Evolutionary conservation across 2,888 invertebrate genomes (phyloP).

Genomic region (Gymnosoma rotundatum): DNA sequence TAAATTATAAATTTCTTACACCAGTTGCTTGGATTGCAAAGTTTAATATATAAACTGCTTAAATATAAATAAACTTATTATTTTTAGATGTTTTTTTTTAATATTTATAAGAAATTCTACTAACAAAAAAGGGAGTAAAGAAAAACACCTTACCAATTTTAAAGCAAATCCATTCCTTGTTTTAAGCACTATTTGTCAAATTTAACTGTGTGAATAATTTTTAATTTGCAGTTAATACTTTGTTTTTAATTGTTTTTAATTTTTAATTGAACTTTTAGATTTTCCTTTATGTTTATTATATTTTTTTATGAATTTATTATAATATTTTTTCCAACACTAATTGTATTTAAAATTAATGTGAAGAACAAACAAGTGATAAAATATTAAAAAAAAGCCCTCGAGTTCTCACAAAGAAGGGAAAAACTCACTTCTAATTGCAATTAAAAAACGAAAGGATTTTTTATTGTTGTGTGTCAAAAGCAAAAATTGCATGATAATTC

Average conservation of each 20-base stretch:
- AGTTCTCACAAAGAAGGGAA: background rate
- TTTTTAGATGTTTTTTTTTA: no score
- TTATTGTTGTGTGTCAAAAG: slow-evolving; percentile 18
- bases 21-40: no score
- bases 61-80: no score
- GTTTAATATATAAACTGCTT: no score
- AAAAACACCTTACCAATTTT: slow-evolving; percentile 4
- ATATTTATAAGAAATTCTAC: no score
- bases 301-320: slow-evolving; percentile 1
- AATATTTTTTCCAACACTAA: slow-evolving; percentile 24
- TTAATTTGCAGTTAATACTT: background rate
- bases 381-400: background rate
- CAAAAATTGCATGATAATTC: slow-evolving; percentile 50
- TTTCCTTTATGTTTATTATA: background rate
- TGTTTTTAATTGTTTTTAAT: no score
- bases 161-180: background rate
- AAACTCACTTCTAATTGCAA: slow-evolving; percentile 11
- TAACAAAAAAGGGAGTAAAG: no score
- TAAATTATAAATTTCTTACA: no score
- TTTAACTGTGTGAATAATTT: background rate
- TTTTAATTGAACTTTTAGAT: background rate
- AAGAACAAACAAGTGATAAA: background rate
- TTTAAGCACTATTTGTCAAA: background rate
- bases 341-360: slow-evolving; percentile 9
- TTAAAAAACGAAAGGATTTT: slow-evolving; percentile 33